Evolutionary conservation across 2,888 invertebrate species (phyloP).

Genomic region (Acleris laterana): DNA sequence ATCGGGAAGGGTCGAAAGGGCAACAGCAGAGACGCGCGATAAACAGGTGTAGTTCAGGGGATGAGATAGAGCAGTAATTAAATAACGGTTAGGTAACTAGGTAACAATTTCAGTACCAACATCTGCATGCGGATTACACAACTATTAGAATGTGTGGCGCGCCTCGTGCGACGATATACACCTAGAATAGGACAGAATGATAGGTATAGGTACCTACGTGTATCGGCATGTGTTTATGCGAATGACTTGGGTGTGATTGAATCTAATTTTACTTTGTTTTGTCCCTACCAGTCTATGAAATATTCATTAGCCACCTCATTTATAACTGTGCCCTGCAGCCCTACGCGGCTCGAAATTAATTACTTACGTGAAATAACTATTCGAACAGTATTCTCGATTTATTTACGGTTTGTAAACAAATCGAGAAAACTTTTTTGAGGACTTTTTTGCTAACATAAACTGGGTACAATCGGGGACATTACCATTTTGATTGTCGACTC

Average conservation of each 20-base stretch:
- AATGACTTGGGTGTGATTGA: conserved; percentile 11
- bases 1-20: too few species aligned
- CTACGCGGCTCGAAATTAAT: not conserved
- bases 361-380: not conserved
- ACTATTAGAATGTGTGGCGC: conserved; percentile 27
- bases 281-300: not conserved
- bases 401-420: not conserved
- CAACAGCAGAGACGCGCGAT: too few species aligned
- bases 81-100: too few species aligned
- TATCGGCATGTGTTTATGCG: conserved; percentile 10
- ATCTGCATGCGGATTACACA: conserved; percentile 15
- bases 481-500: too few species aligned
- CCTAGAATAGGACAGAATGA: not conserved
- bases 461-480: too few species aligned
- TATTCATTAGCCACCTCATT: conserved; percentile 15
- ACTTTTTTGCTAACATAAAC: too few species aligned
- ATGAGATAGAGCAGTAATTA: too few species aligned
- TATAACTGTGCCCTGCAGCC: not conserved
- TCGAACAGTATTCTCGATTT: not conserved
- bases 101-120: too few species aligned
- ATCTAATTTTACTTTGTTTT: conserved; percentile 16
- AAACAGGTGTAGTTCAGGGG: too few species aligned
- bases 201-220: conserved; percentile 1
- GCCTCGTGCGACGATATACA: conserved; percentile 11
- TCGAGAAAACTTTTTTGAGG: not conserved